Evolutionary conservation across 2,888 invertebrate species (phyloP).

Genomic region (Caenorhabditis sp.): DNA sequence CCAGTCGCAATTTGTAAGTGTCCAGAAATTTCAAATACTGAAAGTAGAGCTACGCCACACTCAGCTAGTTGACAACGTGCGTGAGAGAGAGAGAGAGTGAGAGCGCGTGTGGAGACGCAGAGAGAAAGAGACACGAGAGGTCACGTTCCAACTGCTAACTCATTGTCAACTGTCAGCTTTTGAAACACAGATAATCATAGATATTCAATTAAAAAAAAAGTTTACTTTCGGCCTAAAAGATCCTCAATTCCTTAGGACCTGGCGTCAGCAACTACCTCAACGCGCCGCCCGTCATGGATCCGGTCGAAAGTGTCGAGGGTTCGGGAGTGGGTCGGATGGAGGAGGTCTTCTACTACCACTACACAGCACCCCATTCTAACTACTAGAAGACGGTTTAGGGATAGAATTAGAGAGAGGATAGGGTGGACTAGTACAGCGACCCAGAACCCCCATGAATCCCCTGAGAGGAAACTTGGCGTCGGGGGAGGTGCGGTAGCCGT

Average conservation of each 20-base stretch:
- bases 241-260: background rate
- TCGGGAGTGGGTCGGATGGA: slow-evolving; percentile 41
- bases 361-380: background rate
- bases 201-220: too few species aligned
- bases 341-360: slow-evolving; percentile 18
- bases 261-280: slow-evolving; percentile 7
- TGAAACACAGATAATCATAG: too few species aligned
- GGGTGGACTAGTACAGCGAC: slow-evolving; percentile 5
- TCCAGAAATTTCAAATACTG: background rate
- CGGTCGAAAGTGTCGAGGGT: slow-evolving; percentile 46
- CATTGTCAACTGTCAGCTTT: background rate
- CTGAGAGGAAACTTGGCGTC: background rate
- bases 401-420: slow-evolving; percentile 27
- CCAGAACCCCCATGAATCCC: background rate
- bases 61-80: too few species aligned
- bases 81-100: too few species aligned
- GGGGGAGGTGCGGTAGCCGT: too few species aligned
- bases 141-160: too few species aligned
- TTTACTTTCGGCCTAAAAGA: too few species aligned
- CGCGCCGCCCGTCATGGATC: slow-evolving; percentile 32
- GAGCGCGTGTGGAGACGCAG: too few species aligned
- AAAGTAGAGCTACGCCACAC: background rate
- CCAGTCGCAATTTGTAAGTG: slow-evolving; percentile 54
- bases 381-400: background rate
- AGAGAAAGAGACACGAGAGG: too few species aligned